A percentile compares a stretch with the other conserved stretches of the same genome.
These are phyloP conservation scores for Caenorhabditis wallacei DNA, from an alignment of 2,888 invertebrate species.

Conservation along the genomic window DNA sequence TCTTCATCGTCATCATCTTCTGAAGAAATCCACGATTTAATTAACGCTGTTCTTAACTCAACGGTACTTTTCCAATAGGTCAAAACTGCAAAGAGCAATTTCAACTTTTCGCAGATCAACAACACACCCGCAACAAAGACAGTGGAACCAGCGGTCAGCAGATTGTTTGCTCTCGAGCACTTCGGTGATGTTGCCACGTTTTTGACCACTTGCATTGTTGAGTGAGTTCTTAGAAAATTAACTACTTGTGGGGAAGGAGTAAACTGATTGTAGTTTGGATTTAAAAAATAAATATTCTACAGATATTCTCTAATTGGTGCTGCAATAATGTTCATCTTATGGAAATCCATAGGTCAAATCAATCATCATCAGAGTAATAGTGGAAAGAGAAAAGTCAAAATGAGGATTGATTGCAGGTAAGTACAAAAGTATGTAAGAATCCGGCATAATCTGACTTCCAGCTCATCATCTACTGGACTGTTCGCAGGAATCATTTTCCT, in stretches of 20 bases:
- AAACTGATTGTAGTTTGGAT: neutral
- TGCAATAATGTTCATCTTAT: constrained; percentile 82
- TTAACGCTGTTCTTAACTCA: constrained; percentile 58
- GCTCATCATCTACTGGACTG: constrained; percentile 80
- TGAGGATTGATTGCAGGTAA: constrained; percentile 57
- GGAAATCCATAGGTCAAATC: constrained; percentile 78
- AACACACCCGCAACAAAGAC: constrained; percentile 49
- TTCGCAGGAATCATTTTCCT: constrained; percentile 81
- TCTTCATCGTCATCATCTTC: constrained; percentile 65
- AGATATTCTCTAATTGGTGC: constrained; percentile 81
- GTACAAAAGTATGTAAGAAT: no score
- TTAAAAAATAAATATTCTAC: neutral
- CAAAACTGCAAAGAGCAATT: constrained; percentile 2
- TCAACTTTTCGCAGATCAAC: constrained; percentile 33
- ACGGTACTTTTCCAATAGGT: constrained; percentile 45
- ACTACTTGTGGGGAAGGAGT: neutral
- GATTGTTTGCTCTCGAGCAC: constrained; percentile 77
- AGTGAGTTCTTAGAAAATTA: constrained; percentile 53
- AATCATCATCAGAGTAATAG: constrained; percentile 49
- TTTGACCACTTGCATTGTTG: constrained; percentile 81
- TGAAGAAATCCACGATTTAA: constrained; percentile 55
- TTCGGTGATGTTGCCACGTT: constrained; percentile 82
- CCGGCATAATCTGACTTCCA: no score
- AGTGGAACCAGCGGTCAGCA: constrained; percentile 43
- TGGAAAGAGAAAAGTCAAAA: constrained; percentile 75